Evolutionary conservation across 2,113 vertebrate species (phyloP), one percentile per base, ranked within the genome.

Genomic region (Rostratula benghalensis): DNA sequence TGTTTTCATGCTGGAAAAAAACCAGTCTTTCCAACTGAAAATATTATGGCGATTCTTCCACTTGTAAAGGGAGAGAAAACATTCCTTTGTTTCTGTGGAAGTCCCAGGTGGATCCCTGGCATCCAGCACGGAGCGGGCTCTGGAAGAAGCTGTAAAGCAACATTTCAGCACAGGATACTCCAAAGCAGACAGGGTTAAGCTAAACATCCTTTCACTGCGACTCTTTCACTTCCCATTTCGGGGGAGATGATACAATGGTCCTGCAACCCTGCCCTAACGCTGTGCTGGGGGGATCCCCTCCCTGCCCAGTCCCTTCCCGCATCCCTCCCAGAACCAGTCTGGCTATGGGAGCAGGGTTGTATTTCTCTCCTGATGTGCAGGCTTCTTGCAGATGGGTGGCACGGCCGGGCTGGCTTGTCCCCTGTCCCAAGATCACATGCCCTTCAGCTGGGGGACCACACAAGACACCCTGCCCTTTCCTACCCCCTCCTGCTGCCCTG

Each of bases 191-290:
- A 69, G 92, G 89, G 91, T 94, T 95, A 91, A 93, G 90, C 73
- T 64, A 74, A 93, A 96, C 94, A 93, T 95, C 95, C 92, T 93
- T 92, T 80, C 25, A 13, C 57, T 20, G 31, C 61, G 56, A 8
- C 73, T 89, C 74, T 95, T 94, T 94, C 90, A 73, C 89, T 96
- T 94, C 94, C 94, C 89, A 82, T 83, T 82, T 8, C 69, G 33
- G 75, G 61, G 83, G 35, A 7, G n/a, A 51, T 21, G 64, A 35
- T 33, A 59, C 68, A 59, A 7, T 31, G 79, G 51, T 37, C 63
- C 78, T 25, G 64, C 57, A 71, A 75, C 65, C 83, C 81, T 39
- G 76, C 7, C 10, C 37, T 43, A 1, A 45, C 2, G 35, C 74
- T 8, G 31, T 10, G 41, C 77, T 37, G 75, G 77, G n/a, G 80